Evolutionary conservation across 92 coral and sea anemone species (phyloP), one percentile per base, ranked within the genome.

Genomic region (Montipora capitata): DNA sequence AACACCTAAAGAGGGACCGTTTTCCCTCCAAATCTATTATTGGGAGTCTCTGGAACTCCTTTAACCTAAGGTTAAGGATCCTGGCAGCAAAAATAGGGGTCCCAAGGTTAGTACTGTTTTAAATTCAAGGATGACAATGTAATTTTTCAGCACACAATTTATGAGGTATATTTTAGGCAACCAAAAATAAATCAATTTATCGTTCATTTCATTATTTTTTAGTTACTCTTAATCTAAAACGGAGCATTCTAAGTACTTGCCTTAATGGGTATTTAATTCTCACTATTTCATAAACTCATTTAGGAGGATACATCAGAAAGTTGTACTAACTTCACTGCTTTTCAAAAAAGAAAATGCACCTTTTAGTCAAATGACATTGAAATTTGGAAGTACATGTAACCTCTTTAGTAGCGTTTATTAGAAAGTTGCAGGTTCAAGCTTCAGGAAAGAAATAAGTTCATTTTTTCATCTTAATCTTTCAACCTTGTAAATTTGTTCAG

Each of bases 401-500:
- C n/a, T n/a, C n/a, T n/a, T 7, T 54, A 54, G 40, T 17, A 42
- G 76, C 39, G 9, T 20, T 39, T 10, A 70, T 42, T 16, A 39
- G 56, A 42, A 70, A 43, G 45, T 80, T 80, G 45, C 65, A 40
- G 38, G 51, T 61, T 58, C 83, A 4, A 18, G n/a, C 8, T 56
- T 78, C 57, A 78, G 44, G 72, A 42, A 79, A 40, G 39, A 61
- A 35, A 58, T 20, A 2, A n/a, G n/a, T n/a, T n/a, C n/a, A n/a
- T n/a, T n/a, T n/a, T n/a, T n/a, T n/a, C n/a, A n/a, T n/a, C n/a
- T n/a, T n/a, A n/a, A n/a, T n/a, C n/a, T n/a, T n/a, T n/a, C n/a
- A n/a, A n/a, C n/a, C n/a, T n/a, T n/a, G n/a, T n/a, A n/a, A n/a
- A n/a, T n/a, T n/a, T n/a, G n/a, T 41, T 11, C 59, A 61, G 3